Conservation (phyloP, 2,797 vertebrate species). For the Apogon talboti region DNA sequence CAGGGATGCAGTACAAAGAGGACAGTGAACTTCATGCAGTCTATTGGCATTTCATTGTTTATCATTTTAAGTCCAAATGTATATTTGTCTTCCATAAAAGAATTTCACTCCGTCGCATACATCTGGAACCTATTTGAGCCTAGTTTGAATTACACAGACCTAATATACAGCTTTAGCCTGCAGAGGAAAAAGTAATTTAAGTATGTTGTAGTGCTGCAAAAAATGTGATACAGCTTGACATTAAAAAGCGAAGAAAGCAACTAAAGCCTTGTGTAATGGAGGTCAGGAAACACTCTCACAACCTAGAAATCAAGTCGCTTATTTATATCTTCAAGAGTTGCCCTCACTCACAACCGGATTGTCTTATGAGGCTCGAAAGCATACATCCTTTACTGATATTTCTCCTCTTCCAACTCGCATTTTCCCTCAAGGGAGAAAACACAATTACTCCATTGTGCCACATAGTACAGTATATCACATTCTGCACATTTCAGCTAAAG, state of each 20-base stretch:
- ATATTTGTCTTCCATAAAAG: slow-evolving; percentile 70
- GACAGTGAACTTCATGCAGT: slow-evolving; percentile 61
- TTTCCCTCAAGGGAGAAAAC: slow-evolving; percentile 66
- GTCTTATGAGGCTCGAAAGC: slow-evolving; percentile 43
- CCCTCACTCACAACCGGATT: slow-evolving; percentile 36
- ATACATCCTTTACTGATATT: slow-evolving; percentile 59
- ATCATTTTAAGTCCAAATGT: slow-evolving; percentile 67
- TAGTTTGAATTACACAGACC: slow-evolving; percentile 46
- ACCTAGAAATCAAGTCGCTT: slow-evolving; percentile 47
- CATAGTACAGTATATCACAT: slow-evolving; percentile 70
- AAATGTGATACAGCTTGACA: slow-evolving; percentile 37
- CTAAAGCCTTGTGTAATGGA: slow-evolving; percentile 37
- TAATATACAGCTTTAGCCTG: slow-evolving; percentile 54
- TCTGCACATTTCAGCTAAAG: slow-evolving; percentile 70
- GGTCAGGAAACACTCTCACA: slow-evolving; percentile 34
- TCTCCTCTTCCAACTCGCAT: slow-evolving; percentile 51
- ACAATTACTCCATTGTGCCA: slow-evolving; percentile 76
- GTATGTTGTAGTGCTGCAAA: slow-evolving; percentile 43
- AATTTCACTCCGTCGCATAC: slow-evolving; percentile 59
- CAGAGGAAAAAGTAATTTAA: slow-evolving; percentile 56
- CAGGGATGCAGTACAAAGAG: slow-evolving; percentile 65
- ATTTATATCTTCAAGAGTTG: slow-evolving; percentile 44
- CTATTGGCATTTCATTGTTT: slow-evolving; percentile 77
- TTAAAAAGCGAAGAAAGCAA: slow-evolving; percentile 44
- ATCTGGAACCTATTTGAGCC: slow-evolving; percentile 72